Evolutionary conservation across 2,888 invertebrate species (phyloP).

Genomic region (Chironomus riparius): DNA sequence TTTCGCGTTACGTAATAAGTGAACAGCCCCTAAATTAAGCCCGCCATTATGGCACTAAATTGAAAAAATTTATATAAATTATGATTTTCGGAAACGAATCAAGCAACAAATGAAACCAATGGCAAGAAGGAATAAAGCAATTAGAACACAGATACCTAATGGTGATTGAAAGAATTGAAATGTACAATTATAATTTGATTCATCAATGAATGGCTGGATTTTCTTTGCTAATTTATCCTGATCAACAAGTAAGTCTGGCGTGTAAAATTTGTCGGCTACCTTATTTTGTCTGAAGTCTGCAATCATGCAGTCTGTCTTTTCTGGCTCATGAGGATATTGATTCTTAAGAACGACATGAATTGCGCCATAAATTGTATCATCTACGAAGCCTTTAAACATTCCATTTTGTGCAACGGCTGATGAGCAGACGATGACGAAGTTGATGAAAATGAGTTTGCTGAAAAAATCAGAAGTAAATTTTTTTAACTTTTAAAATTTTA

Average conservation of each 20-base stretch:
- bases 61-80: no score
- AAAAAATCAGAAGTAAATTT: not conserved
- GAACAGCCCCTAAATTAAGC: no score
- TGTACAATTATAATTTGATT: slow-evolving; percentile 13
- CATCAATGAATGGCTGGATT: slow-evolving; percentile 11
- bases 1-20: no score
- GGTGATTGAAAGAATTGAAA: slow-evolving; percentile 13
- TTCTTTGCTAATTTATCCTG: not conserved
- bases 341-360: not conserved
- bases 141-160: slow-evolving; percentile 6
- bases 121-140: slow-evolving; percentile 8
- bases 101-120: slow-evolving; percentile 9
- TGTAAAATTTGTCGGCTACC: slow-evolving; percentile 6
- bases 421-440: not conserved
- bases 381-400: not conserved
- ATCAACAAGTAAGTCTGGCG: not conserved
- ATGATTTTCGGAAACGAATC: no score
- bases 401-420: not conserved
- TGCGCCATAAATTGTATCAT: not conserved
- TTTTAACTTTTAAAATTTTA: no score
- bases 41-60: no score
- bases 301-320: slow-evolving; percentile 12
- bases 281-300: slow-evolving; percentile 7
- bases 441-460: slow-evolving; percentile 1
- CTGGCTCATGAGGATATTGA: slow-evolving; percentile 1